Base-by-base conservation (phyloP, 2,888 invertebrate species). In the Coelopa pilipes region DNA sequence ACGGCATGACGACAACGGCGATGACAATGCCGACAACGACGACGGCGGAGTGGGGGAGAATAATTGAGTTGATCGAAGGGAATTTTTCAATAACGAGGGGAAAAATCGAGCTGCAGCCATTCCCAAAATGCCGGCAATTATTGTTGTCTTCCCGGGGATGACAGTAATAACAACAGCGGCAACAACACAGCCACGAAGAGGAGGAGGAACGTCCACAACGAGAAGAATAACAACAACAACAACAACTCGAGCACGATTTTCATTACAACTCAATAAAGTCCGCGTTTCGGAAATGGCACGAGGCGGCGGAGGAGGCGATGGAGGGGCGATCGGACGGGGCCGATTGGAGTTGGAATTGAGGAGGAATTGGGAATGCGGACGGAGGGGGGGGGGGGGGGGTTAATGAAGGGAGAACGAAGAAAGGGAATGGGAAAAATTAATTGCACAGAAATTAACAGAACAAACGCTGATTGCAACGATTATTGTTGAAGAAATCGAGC, bases 401-500 rank as follows among this genome's bases (percentile, higher is more conserved):
- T 2, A 7, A 34, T 4, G 34, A 34, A 34, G 4, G 34, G 34
- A 34, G 34, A 34, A 34, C 34, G 34, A 34, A 34, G 34, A 34
- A 7, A 34, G 34, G 34, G 34, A 34, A 34, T 34, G 34, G 34
- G 34, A 34, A 7, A 46, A 59, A 69, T 53, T 45, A 69, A 55
- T 46, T 55, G 57, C 59, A 24, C 19, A 17, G 57, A 57, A 67
- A 45, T 55, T 17, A 46, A 46, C 55, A 34, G 68, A 59, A 47
- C 19, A 46, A 59, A 68, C 55, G 59, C 55, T 65, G 65, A 71
- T 71, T 65, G 71, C 71, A 65, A 45, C 65, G 65, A 71, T 71
- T 71, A 71, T 65, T 71, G 65, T 71, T 71, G 55, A 59, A 59
- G 50, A 49, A 66, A 66, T 19, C 24, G 60, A 19, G 60, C 53